phyloP scores from a whole-genome alignment of 2,113 vertebrate species.

The Plecotus auritus region DNA sequence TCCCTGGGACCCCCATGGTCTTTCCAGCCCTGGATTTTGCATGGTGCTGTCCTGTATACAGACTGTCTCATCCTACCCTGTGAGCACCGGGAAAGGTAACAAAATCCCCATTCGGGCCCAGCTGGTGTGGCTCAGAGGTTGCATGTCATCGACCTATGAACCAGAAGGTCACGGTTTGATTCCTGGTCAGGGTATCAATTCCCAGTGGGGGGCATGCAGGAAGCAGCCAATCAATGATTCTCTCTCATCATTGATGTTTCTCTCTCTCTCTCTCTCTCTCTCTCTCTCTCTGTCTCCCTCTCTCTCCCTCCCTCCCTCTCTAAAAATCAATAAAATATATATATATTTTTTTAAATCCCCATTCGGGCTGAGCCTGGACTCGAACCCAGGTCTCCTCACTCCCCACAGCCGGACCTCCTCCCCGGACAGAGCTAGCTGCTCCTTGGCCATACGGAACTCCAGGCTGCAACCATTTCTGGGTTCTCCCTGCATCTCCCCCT shows the following conservation, averaged over 20 bases:
- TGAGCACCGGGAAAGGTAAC: background rate
- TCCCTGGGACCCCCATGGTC: background rate
- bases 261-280: no score
- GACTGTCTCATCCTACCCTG: accelerated
- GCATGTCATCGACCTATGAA: no score
- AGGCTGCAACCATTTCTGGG: background rate
- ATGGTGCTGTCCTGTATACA: accelerated
- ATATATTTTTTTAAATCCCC: background rate
- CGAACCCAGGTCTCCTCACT: background rate
- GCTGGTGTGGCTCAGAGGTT: no score
- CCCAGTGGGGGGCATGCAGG: no score
- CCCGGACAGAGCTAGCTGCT: background rate
- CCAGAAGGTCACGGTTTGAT: no score
- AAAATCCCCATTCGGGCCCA: background rate
- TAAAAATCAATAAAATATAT: no score
- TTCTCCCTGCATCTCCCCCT: background rate
- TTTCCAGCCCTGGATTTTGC: background rate
- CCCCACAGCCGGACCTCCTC: background rate
- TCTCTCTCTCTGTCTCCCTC: no score
- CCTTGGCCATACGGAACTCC: background rate
- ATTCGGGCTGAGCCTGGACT: background rate
- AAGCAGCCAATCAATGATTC: no score
- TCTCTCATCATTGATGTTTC: no score
- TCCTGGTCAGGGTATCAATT: no score
- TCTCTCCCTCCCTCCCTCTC: no score